phyloP scores from a whole-genome alignment of 2,888 invertebrate genomes.

The Cosmopolites sordidus region DNA sequence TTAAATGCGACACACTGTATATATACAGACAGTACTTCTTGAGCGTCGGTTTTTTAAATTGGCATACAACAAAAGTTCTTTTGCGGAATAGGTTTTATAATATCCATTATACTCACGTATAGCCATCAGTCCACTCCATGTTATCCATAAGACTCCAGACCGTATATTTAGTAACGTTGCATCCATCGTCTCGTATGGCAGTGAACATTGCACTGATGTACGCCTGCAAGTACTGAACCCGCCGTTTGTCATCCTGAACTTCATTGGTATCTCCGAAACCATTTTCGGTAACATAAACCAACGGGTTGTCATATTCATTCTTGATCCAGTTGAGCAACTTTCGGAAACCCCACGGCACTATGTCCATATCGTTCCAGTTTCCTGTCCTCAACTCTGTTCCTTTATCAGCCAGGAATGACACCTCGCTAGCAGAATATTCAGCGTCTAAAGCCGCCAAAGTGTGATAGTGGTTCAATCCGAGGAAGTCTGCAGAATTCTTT shows the following conservation, averaged over 20 bases:
- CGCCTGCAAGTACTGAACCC: conserved; percentile 47
- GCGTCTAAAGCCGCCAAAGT: conserved; percentile 46
- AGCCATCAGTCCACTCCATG: conserved; percentile 76
- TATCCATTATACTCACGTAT: conserved; percentile 47
- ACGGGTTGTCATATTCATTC: conserved; percentile 49
- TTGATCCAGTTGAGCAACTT: conserved; percentile 54
- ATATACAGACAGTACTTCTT: too few relatives aligned
- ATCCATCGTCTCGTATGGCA: conserved; percentile 55
- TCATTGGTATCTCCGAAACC: conserved; percentile 51
- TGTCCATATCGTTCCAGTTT: conserved; percentile 52
- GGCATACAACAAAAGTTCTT: too few relatives aligned
- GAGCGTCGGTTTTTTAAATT: too few relatives aligned
- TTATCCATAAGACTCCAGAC: conserved; percentile 79
- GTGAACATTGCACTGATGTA: conserved; percentile 25
- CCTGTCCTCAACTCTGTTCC: conserved; percentile 42
- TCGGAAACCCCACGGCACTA: conserved; percentile 58
- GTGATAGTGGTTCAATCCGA: conserved; percentile 64
- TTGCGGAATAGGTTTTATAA: too few relatives aligned
- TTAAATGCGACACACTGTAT: too few relatives aligned
- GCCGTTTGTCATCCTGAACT: conserved; percentile 50
- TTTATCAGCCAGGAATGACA: conserved; percentile 38
- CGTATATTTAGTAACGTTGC: conserved; percentile 62
- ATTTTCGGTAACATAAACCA: conserved; percentile 58
- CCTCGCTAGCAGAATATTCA: conserved; percentile 40
- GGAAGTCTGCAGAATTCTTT: conserved; percentile 57